Percentiles rank a stretch among this genome's conserved stretches.
Conservation (phyloP, 2,888 invertebrate genomes). For the Mythimna impura region DNA sequence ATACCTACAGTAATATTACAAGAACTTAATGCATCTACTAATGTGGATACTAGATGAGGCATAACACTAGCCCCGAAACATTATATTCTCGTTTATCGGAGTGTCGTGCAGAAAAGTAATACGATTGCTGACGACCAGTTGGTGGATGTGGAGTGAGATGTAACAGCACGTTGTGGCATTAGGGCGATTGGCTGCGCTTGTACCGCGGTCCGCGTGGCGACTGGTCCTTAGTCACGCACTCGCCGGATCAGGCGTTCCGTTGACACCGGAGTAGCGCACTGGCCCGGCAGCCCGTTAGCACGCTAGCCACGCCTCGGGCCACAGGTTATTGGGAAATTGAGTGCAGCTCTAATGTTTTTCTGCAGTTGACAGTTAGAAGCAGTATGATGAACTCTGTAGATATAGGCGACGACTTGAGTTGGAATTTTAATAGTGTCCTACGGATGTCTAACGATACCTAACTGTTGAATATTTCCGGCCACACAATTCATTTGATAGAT, state of each 20-base stretch:
- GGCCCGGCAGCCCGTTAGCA: conserved; percentile 52
- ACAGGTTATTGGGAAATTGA: conserved; percentile 62
- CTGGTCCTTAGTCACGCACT: conserved; percentile 64
- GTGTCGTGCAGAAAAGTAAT: conserved; percentile 56
- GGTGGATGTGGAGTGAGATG: conserved; percentile 58
- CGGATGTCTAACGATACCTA: background rate
- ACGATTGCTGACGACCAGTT: conserved; percentile 40
- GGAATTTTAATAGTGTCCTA: background rate
- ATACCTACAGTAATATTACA: conserved; percentile 4
- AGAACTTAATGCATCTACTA: conserved; percentile 27
- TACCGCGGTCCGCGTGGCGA: conserved; percentile 24
- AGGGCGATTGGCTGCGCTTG: conserved; percentile 66
- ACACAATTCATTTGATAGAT: background rate
- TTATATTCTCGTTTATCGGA: conserved; percentile 45
- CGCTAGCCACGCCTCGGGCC: conserved; percentile 47
- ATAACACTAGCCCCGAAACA: conserved; percentile 26
- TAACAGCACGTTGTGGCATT: conserved; percentile 59
- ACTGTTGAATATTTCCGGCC: background rate
- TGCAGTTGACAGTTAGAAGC: conserved; percentile 50
- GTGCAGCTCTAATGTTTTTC: conserved; percentile 59
- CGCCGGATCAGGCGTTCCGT: conserved; percentile 47
- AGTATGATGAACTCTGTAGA: conserved; percentile 50
- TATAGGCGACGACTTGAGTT: conserved; percentile 1
- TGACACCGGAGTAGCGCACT: conserved; percentile 39
- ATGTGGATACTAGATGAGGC: conserved; percentile 25